Base-by-base conservation (phyloP, 1,140 invertebrate species). In the Solen grandis region DNA sequence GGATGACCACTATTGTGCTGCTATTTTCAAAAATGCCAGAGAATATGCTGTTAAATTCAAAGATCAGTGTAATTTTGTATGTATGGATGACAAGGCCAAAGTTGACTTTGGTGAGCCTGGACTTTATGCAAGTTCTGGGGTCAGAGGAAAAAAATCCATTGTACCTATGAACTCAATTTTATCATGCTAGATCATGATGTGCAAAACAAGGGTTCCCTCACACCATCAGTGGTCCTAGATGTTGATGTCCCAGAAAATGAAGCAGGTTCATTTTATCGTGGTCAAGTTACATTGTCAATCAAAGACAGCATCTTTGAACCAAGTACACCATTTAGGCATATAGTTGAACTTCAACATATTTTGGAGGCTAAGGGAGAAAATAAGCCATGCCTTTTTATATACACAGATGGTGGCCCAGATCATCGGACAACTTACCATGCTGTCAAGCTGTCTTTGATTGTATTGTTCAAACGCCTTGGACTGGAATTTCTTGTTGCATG, bases 21-120 rank as follows among this genome's bases (percentile, higher is more conserved):
- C 55, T 25, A 14, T 29, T 13, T 62, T 74, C n/a, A 60, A 74
- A 36, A 62, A 74, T 46, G 13, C 33, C 19, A 55, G 19, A 4
- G 1, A 46, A 36, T 73, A 72, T 50, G 68, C 82, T 33, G 73
- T 84, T 16, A 70, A 82, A 38, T 55, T 60, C 27, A 52, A 33
- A 38, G 62, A 73, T 5, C 0, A 62, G 10, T 29, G 8, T 10
- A 19, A 36, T 10, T 38, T 62, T 5, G 22, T 84, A 14, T 81
- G 66, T 33, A 27, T 69, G 46, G 84, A 85, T 79, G 78, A 85
- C 27, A 85, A 81, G 36, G 29, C 81, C 2, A 84, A 81, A 63
- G 57, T 70, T 38, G 66, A 76, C 55, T 76, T 41, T 68, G 79
- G 63, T 27, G 25, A 57, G 5, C 16, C 5, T 27, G 16, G 46